Base-by-base conservation (phyloP, 2,797 vertebrate genomes). In the Melanotaenia maccullochi region DNA sequence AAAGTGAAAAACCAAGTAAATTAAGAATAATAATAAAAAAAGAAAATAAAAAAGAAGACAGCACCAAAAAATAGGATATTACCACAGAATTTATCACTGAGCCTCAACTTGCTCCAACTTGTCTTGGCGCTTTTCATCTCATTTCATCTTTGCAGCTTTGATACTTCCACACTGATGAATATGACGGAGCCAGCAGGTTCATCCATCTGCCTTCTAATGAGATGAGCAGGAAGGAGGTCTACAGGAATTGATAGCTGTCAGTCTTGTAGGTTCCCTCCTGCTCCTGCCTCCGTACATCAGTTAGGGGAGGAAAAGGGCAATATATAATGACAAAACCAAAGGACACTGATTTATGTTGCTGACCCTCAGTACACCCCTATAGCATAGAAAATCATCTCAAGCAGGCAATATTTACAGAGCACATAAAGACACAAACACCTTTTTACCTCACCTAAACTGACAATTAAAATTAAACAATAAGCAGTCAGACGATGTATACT, bases 221-320 rank as follows among this genome's bases (percentile, higher is more conserved):
- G 85, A 92, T 88, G 86, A 91, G 80, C 76, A 70, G 68, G 70
- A 76, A 69, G 80, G 76, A 82, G 61, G 69, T 77, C 56, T 71
- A 60, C 56, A 65, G 76, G 60, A 68, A 92, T 86, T 90, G 91
- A 94, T 92, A 77, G 84, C 75, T 82, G 78, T 85, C 87, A 89
- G 87, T 86, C 76, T 83, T 85, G 84, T 87, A 60, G 75, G 86
- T 90, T 82, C 75, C 88, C 87, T 92, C 90, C 89, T 78, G 84
- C 75, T 85, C 83, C 89, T 81, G 87, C 91, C 91, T 88, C 71
- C 78, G 71, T 86, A 90, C 87, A 89, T 56, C 85, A 87, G 89
- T 93, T 92, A 92, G 70, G 74, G 89, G 88, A 89, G 86, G 82
- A 79, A 71, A 87, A 70, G 85, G 85, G 78, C 65, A 40, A 5